phyloP scores from a whole-genome alignment of 2,797 vertebrate species.

The Champsocephalus esox region DNA sequence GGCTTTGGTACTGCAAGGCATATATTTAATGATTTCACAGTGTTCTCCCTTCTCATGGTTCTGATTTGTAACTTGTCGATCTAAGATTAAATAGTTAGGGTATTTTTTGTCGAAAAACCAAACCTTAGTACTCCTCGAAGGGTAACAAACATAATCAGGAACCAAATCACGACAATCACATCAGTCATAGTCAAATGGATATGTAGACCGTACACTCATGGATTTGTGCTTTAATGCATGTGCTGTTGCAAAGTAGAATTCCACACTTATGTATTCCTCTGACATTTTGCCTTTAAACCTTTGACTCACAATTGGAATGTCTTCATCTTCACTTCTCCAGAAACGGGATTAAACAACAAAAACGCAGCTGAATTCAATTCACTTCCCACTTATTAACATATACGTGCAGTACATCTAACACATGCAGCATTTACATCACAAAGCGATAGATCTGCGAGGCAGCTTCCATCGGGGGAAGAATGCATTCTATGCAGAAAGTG shows the following conservation, averaged over 20 bases:
- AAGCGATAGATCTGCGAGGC: constrained; percentile 10
- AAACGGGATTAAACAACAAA: constrained; percentile 7
- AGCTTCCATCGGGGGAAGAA: constrained; percentile 32
- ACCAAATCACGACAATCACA: constrained; percentile 2
- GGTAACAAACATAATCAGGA: constrained; percentile 22
- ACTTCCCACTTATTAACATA: constrained; percentile 21
- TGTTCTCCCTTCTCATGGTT: constrained; percentile 20
- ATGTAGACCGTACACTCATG: background rate
- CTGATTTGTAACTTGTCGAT: constrained; percentile 18
- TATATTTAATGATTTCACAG: constrained; percentile 31
- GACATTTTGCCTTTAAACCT: constrained; percentile 9
- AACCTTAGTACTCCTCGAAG: background rate
- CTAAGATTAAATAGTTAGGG: background rate
- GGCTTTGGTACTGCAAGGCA: constrained; percentile 13
- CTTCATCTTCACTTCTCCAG: background rate
- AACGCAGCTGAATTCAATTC: constrained; percentile 9
- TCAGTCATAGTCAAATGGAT: constrained; percentile 4
- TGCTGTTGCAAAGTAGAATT: background rate
- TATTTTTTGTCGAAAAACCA: background rate
- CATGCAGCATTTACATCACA: constrained; percentile 34
- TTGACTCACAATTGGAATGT: background rate
- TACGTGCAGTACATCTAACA: background rate
- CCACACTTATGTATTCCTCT: constrained; percentile 7
- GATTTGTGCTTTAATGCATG: constrained; percentile 16
- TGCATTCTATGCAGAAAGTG: constrained; percentile 32